Evolutionary conservation across 2,888 invertebrate genomes (phyloP).

Genomic region (Spatulosminthurus flaviceps): DNA sequence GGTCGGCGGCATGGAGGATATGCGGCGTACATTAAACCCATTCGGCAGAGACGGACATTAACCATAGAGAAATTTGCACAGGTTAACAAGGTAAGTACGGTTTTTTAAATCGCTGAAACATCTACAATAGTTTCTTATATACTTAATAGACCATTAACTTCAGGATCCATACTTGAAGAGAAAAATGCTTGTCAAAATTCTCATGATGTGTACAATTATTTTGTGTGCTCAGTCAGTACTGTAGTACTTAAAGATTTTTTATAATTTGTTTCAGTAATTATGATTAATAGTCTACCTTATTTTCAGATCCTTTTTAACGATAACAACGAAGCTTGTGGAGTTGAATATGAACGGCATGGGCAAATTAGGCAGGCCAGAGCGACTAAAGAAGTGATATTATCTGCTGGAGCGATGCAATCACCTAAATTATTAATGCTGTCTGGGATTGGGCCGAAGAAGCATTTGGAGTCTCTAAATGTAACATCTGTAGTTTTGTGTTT

Average conservation of each 20-base stretch:
- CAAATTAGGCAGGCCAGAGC: conserved; percentile 45
- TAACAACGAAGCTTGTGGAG: conserved; percentile 57
- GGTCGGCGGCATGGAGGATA: conserved; percentile 55
- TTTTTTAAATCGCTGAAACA: not conserved
- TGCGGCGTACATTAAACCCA: conserved; percentile 54
- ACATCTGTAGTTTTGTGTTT: too few species aligned
- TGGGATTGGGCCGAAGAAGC: conserved; percentile 56
- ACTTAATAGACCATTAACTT: too few species aligned
- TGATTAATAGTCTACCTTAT: too few species aligned
- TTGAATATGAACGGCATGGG: conserved; percentile 55
- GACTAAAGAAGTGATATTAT: conserved; percentile 54
- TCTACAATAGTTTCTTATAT: not conserved
- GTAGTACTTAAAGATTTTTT: not conserved
- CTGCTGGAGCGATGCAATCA: conserved; percentile 57
- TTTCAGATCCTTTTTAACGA: conserved; percentile 42
- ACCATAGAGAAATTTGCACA: conserved; percentile 57
- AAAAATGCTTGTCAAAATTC: too few species aligned
- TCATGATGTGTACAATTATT: too few species aligned
- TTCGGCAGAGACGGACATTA: conserved; percentile 47
- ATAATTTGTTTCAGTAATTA: not conserved
- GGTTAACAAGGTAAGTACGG: conserved; percentile 54
- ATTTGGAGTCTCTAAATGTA: conserved; percentile 44
- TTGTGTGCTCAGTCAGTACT: too few species aligned
- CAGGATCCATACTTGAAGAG: too few species aligned
- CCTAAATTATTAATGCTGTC: conserved; percentile 56